Conservation (phyloP, 1,140 invertebrate species). For the Drosophila oshimai region DNA sequence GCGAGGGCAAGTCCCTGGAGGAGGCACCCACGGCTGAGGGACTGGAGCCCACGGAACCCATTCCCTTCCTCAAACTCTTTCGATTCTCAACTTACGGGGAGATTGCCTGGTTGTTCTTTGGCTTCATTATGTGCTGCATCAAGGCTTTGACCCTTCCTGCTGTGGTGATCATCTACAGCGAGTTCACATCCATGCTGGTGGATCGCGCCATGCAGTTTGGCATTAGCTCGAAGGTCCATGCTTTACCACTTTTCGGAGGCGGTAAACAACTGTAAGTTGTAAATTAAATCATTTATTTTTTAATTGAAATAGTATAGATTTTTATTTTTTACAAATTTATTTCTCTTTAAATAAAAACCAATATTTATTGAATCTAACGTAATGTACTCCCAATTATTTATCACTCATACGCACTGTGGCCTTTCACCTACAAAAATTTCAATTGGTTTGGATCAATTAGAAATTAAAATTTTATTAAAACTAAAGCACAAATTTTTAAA, state of each 20-base stretch:
- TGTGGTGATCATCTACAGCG: slow-evolving; percentile 89
- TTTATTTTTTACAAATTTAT: too few relatives aligned
- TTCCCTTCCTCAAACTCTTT: slow-evolving; percentile 82
- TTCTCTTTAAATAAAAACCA: too few relatives aligned
- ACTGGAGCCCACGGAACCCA: slow-evolving; percentile 56
- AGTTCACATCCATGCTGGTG: slow-evolving; percentile 87
- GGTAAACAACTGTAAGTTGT: slow-evolving; percentile 84
- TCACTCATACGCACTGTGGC: background rate
- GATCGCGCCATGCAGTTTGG: slow-evolving; percentile 82
- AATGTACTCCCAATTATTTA: too few relatives aligned
- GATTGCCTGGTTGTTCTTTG: slow-evolving; percentile 84
- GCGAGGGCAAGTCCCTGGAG: slow-evolving; percentile 54
- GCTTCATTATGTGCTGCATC: slow-evolving; percentile 85
- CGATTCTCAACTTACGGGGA: slow-evolving; percentile 86
- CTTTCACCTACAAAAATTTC: too few relatives aligned
- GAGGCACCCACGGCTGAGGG: slow-evolving; percentile 55
- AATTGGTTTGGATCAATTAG: too few relatives aligned
- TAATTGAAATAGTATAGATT: too few relatives aligned
- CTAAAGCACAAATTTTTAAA: too few relatives aligned
- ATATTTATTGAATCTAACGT: too few relatives aligned
- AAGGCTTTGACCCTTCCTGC: slow-evolving; percentile 86
- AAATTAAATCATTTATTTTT: too few relatives aligned
- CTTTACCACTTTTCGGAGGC: slow-evolving; percentile 83
- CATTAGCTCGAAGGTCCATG: slow-evolving; percentile 82
- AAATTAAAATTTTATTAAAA: too few relatives aligned